Percentiles rank a stretch among this genome's conserved stretches.
phyloP scores from a whole-genome alignment of 1,140 invertebrate genomes.

The Pseudachorutes palmiensis region DNA sequence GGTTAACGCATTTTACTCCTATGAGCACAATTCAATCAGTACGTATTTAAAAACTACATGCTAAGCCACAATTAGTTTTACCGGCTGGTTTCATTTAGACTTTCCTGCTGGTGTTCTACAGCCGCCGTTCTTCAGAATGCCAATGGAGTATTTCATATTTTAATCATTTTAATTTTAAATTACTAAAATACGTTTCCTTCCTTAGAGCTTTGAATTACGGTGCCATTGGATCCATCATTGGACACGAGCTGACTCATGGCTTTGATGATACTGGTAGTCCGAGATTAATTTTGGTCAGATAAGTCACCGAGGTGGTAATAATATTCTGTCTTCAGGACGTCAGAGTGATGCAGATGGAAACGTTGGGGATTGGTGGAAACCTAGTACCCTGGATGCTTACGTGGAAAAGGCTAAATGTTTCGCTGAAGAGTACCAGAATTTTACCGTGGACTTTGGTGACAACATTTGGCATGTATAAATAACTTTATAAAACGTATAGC shows the following conservation, averaged over 20 bases:
- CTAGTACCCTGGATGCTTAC: constrained; percentile 31
- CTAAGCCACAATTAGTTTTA: not conserved
- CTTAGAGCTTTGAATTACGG: constrained; percentile 32
- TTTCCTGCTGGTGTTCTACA: constrained; percentile 65
- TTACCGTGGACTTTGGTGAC: not conserved
- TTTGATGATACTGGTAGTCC: constrained; percentile 23
- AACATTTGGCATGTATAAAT: not conserved
- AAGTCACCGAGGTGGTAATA: no score
- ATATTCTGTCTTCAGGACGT: constrained; percentile 12
- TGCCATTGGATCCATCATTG: constrained; percentile 32
- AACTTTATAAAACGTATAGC: no score
- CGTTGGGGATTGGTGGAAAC: constrained; percentile 38
- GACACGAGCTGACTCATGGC: constrained; percentile 31
- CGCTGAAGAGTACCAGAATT: constrained; percentile 51
- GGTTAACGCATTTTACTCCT: constrained; percentile 28
- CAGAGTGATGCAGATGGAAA: constrained; percentile 39
- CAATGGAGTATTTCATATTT: constrained; percentile 24
- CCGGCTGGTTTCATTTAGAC: constrained; percentile 43
- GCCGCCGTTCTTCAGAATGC: constrained; percentile 57
- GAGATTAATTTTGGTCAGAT: not conserved
- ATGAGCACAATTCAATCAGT: constrained; percentile 28
- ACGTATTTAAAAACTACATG: constrained; percentile 1
- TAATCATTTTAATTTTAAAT: not conserved
- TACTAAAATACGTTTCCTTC: not conserved
- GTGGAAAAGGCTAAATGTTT: constrained; percentile 50